Percentiles rank a stretch among this genome's conserved stretches.
These are phyloP conservation scores for Andricus curvator DNA, from an alignment of 2,888 invertebrate genomes.

Conservation along the genomic window DNA sequence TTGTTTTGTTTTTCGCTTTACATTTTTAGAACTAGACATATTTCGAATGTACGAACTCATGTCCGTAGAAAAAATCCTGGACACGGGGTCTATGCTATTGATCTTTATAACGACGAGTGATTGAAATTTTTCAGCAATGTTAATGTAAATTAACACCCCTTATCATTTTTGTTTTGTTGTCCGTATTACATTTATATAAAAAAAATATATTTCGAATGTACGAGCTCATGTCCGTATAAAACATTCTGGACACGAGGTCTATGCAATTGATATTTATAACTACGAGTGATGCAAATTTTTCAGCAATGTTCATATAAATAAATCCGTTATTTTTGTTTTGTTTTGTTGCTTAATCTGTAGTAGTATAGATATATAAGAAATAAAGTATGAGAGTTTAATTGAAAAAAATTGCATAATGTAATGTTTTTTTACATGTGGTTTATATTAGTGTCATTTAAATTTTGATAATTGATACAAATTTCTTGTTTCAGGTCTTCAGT, in stretches of 20 bases:
- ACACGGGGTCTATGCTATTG: constrained; percentile 1
- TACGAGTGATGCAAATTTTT: constrained; percentile 3
- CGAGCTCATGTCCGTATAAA: constrained; percentile 4
- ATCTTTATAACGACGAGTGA: constrained; percentile 6
- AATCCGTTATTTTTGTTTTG: neutral
- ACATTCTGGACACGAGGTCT: constrained; percentile 5
- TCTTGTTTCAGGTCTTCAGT: neutral
- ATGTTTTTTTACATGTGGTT: neutral
- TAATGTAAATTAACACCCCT: neutral
- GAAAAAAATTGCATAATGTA: neutral
- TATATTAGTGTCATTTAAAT: neutral
- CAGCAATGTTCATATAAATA: neutral
- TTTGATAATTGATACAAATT: neutral
- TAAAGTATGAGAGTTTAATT: neutral
- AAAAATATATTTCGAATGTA: constrained; percentile 22
- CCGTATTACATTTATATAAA: neutral
- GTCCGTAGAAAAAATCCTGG: constrained; percentile 16
- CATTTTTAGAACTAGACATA: neutral
- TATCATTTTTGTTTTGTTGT: neutral
- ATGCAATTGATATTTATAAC: constrained; percentile 16
- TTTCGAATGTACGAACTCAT: constrained; percentile 26
- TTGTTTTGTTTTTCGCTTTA: no score
- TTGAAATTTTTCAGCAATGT: neutral
- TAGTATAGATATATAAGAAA: neutral
- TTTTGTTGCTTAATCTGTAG: neutral